Evolutionary conservation across 1,140 invertebrate species (phyloP).

Genomic region (Epicauta chinensis): DNA sequence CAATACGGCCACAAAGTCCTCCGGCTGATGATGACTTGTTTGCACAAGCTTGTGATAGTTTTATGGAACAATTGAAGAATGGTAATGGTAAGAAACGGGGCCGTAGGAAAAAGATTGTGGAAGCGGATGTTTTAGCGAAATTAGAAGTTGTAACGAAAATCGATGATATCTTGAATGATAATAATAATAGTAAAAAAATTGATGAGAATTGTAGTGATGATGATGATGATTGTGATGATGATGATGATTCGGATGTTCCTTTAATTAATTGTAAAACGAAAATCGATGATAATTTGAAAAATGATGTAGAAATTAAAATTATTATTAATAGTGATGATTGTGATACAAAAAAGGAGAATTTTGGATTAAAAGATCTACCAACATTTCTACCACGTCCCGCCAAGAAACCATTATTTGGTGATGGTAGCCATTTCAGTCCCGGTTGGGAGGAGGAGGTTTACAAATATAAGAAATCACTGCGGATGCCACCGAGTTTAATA

Average conservation of each 20-base stretch:
- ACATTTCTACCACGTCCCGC: slow-evolving; percentile 26
- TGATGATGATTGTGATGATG: slow-evolving; percentile 16
- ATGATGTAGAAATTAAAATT: slow-evolving; percentile 35
- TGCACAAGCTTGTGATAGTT: slow-evolving; percentile 59
- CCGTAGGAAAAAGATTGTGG: slow-evolving; percentile 46
- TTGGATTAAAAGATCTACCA: slow-evolving; percentile 20
- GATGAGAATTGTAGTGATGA: slow-evolving; percentile 12
- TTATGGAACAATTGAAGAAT: slow-evolving; percentile 60
- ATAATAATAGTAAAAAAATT: background rate
- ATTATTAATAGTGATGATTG: slow-evolving; percentile 33
- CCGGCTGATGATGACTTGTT: slow-evolving; percentile 42
- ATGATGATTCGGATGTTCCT: slow-evolving; percentile 38
- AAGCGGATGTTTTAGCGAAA: slow-evolving; percentile 30
- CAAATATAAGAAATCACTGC: slow-evolving; percentile 69
- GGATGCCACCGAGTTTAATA: slow-evolving; percentile 71
- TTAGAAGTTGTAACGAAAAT: slow-evolving; percentile 18
- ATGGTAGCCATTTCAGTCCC: slow-evolving; percentile 65
- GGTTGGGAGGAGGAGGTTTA: slow-evolving; percentile 78
- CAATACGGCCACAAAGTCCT: slow-evolving; percentile 23
- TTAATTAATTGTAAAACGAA: slow-evolving; percentile 37
- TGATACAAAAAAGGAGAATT: slow-evolving; percentile 19
- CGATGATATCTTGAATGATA: background rate
- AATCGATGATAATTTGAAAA: slow-evolving; percentile 30
- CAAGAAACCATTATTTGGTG: slow-evolving; percentile 59
- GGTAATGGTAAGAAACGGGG: slow-evolving; percentile 48